These are phyloP conservation scores for Nycticebus coucang DNA, from an alignment of 2,113 vertebrate genomes.

Conservation along the genomic window DNA sequence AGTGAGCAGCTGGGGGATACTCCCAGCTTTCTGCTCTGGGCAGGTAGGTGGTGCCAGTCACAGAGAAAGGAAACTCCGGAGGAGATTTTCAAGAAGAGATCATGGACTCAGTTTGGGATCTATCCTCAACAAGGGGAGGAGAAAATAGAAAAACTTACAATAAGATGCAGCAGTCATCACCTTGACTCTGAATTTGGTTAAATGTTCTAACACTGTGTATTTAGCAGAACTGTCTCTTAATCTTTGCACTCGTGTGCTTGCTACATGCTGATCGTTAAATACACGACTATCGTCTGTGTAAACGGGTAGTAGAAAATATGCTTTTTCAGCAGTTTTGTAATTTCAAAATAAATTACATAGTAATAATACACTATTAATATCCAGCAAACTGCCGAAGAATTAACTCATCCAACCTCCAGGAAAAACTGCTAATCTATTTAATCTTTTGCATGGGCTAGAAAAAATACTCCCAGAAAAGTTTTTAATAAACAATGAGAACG, in stretches of 20 bases:
- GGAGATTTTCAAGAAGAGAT: not conserved
- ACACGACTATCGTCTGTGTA: not conserved
- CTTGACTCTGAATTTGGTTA: not conserved
- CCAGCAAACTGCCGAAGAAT: constrained; percentile 46
- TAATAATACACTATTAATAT: constrained; percentile 5
- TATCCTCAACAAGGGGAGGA: not conserved
- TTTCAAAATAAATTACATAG: not conserved
- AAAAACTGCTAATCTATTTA: constrained; percentile 46
- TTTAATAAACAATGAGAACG: constrained; percentile 49
- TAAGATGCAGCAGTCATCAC: not conserved
- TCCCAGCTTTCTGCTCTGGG: not conserved
- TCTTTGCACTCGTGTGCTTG: not conserved
- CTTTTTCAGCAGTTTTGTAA: not conserved
- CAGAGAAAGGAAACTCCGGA: not conserved
- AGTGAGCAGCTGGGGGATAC: not conserved
- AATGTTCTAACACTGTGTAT: not conserved
- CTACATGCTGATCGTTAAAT: not conserved
- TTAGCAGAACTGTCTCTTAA: not conserved
- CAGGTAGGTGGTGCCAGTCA: not conserved
- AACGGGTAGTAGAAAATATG: not conserved
- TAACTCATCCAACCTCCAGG: constrained; percentile 8
- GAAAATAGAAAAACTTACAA: not conserved
- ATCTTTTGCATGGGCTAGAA: constrained; percentile 50
- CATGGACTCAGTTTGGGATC: not conserved
- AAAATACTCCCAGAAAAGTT: constrained; percentile 61